Percentiles rank a stretch among this genome's conserved stretches.
These are phyloP conservation scores for Plecotus auritus DNA, from an alignment of 2,113 vertebrate genomes.

Conservation along the genomic window DNA sequence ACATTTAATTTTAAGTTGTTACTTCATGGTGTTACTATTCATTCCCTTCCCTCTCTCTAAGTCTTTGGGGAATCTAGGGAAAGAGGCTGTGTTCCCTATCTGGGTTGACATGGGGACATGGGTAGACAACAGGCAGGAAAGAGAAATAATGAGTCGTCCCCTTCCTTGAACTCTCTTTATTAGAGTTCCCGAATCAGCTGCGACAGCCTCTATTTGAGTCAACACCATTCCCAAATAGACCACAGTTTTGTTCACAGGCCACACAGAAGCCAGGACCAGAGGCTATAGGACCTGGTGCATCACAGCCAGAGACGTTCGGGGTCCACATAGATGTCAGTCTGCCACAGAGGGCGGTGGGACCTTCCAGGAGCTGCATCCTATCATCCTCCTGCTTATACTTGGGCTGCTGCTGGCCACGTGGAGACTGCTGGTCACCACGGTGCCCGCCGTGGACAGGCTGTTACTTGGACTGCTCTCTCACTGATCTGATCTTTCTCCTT, in stretches of 20 bases:
- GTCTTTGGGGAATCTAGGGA: neutral
- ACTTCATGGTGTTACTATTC: neutral
- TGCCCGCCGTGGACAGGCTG: neutral
- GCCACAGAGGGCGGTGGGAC: neutral
- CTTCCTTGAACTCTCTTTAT: neutral
- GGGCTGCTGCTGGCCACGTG: neutral
- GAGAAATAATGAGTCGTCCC: neutral
- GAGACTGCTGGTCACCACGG: neutral
- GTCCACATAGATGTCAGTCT: neutral
- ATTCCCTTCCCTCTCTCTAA: neutral
- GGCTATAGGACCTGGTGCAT: too few relatives aligned
- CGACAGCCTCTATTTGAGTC: neutral
- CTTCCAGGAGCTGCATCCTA: neutral
- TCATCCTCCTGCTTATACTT: too few relatives aligned
- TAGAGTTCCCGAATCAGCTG: neutral
- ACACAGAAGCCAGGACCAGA: neutral
- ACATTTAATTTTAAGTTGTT: conserved; percentile 16
- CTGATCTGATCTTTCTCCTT: neutral
- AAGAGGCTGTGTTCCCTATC: neutral
- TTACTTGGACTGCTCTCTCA: neutral
- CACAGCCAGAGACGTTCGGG: too few relatives aligned
- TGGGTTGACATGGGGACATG: neutral
- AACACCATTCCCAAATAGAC: neutral
- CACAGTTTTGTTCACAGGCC: neutral
- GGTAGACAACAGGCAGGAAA: neutral